phyloP scores from a whole-genome alignment of 1,140 invertebrate genomes.

The Drosophila micromelanica region DNA sequence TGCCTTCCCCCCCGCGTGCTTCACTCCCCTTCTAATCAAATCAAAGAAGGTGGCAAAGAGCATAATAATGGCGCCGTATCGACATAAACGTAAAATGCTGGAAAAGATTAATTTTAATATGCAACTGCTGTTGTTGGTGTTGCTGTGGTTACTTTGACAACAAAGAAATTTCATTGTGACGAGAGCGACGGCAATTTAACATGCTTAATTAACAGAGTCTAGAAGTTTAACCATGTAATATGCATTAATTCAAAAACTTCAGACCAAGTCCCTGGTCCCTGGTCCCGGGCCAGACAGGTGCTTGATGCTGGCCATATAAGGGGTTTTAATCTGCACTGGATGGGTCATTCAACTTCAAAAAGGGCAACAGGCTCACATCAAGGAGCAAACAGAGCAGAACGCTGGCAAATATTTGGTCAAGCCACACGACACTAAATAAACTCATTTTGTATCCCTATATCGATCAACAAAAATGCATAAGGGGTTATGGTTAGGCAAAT shows the following conservation, averaged over 20 bases:
- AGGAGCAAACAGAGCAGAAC: constrained; percentile 48
- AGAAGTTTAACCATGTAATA: constrained; percentile 30
- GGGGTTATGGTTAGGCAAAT: constrained; percentile 33
- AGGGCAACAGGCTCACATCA: constrained; percentile 32
- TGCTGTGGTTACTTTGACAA: constrained; percentile 30
- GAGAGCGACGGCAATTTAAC: constrained; percentile 16
- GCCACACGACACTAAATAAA: constrained; percentile 61
- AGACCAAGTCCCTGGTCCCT: constrained; percentile 22
- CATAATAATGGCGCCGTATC: constrained; percentile 40
- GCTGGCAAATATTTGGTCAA: constrained; percentile 63
- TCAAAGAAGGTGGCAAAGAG: constrained; percentile 67
- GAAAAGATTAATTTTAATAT: constrained; percentile 61
- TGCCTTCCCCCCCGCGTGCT: not conserved
- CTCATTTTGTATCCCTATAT: constrained; percentile 53
- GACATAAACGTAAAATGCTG: constrained; percentile 7
- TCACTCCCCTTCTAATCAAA: constrained; percentile 50
- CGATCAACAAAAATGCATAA: constrained; percentile 18
- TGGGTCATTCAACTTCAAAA: constrained; percentile 58
- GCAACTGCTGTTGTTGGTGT: constrained; percentile 9
- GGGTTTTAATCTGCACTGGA: constrained; percentile 3
- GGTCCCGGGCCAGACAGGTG: constrained; percentile 54
- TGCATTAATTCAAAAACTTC: constrained; percentile 38
- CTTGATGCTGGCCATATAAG: constrained; percentile 18
- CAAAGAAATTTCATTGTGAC: constrained; percentile 32
- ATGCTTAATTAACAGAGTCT: constrained; percentile 55